Base-by-base conservation (phyloP, 2,113 vertebrate species). In the Chlorocebus sabaeus region DNA sequence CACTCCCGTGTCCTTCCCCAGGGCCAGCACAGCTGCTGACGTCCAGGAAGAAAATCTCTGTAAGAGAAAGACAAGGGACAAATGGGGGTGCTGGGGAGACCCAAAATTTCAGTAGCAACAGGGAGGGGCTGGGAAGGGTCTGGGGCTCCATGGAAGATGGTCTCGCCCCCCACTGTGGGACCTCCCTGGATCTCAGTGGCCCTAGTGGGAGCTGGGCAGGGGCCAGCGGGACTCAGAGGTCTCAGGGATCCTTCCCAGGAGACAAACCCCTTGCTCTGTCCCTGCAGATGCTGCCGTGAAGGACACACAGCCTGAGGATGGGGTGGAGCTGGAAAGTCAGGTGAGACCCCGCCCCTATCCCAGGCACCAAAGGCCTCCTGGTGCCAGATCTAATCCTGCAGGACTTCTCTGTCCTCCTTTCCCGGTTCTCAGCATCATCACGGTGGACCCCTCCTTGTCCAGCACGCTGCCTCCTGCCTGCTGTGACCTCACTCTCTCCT, bases 131-230 rank as follows among this genome's bases (percentile, higher is more conserved):
- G 45, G 75, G 30, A 50, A 76, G 0, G 6, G 23, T 1, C 23
- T 23, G 38, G 8, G 45, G 27, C 35, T 75, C 10, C 67, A 32
- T 23, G 25, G 52, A 30, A 11, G 18, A 50, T 20, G 22, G 40
- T 7, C 30, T 43, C 23, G 2, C 1, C 40, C 35, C 18, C 0
- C 25, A 5, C 14, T 30, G 18, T 0, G 14, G 13, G 25, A 14
- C 43, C 20, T 20, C 30, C 11, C 25, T 16, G 64, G 8, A 5
- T 18, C 13, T 8, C 52, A 22, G 50, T 8, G 23, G 68, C 10
- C 30, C 13, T 25, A 8, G 23, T 13, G n/a, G 25, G 8, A 50
- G 2, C n/a, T 17, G 84, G 11, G 0, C 0, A 6, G 83, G 10
- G 64, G 11, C 11, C 8, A 9, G n/a, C 0, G 8, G 48, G 68